A percentile compares a stretch with the other conserved stretches of the same genome.
Conservation (phyloP, 2,797 vertebrate species). For the Acanthurus tractus region DNA sequence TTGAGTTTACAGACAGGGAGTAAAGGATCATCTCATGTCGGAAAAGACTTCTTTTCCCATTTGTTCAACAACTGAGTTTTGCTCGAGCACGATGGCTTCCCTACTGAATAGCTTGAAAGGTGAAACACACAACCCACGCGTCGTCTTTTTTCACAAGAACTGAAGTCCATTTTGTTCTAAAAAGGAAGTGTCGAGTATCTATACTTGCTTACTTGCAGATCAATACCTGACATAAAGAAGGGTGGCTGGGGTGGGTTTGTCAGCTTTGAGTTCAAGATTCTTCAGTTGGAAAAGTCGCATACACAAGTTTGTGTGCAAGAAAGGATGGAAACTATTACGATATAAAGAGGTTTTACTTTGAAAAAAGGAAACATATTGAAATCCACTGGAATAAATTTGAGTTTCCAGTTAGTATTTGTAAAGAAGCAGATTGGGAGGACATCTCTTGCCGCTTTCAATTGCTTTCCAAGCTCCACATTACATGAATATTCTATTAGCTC, state of each 20-base stretch:
- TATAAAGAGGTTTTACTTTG: slow-evolving; percentile 21
- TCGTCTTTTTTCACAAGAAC: slow-evolving; percentile 34
- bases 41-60: slow-evolving; percentile 56
- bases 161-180: slow-evolving; percentile 57
- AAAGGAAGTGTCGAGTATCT: slow-evolving; percentile 50
- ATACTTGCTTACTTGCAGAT: slow-evolving; percentile 47
- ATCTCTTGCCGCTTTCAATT: slow-evolving; percentile 57
- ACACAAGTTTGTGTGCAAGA: slow-evolving; percentile 20
- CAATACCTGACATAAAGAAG: slow-evolving; percentile 57
- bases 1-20: slow-evolving; percentile 34
- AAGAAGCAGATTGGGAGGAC: slow-evolving; percentile 41
- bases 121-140: slow-evolving; percentile 59
- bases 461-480: slow-evolving; percentile 68
- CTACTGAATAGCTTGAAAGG: slow-evolving; percentile 63
- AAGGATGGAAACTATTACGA: not conserved
- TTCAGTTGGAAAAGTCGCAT: slow-evolving; percentile 13
- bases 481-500: slow-evolving; percentile 80
- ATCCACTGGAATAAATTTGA: slow-evolving; percentile 16
- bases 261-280: slow-evolving; percentile 45
- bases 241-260: slow-evolving; percentile 33
- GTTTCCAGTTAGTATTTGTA: slow-evolving; percentile 16
- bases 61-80: slow-evolving; percentile 41
- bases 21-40: slow-evolving; percentile 39
- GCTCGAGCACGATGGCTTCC: slow-evolving; percentile 59
- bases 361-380: slow-evolving; percentile 16